Evolutionary conservation across 2,113 vertebrate genomes (phyloP), one percentile per base, ranked within the genome.

Genomic region (Gopherus evgoodei): DNA sequence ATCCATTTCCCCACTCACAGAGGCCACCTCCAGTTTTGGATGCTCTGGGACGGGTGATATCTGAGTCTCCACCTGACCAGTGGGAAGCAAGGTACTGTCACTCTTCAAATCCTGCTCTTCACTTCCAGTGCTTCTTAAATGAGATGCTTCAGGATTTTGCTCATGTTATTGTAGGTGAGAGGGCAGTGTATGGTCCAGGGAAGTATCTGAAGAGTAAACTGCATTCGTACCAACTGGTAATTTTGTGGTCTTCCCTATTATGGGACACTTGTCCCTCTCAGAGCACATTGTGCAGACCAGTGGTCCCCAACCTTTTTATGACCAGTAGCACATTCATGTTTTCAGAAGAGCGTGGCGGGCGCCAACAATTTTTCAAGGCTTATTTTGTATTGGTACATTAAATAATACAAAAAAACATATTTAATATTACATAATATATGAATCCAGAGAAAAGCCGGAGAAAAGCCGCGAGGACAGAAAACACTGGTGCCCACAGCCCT

Each of bases 11-110:
- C 19, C 87, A 31, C 44, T 90, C 96, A 52, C 97, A 99, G 99
- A 99, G 99, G 94, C 99, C 99, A 1, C 99, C 99, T 17, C 99
- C 99, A 14, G 98, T 99, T 93, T 97, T 99, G 97, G 99, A 99
- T 97, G 99, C 99, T 84, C 97, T 99, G 97, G 99, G 99, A 90
- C 98, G 99, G 91, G 99, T 99, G 82, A 99, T 99, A 95, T 99
- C 99, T 69, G 99, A 99, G 97, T 98, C 99, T 80, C 99, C 99
- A 0, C 99, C 99, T 85, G 99, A 99, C 98, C 99, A 99, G 83
- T 99, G 99, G 99, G 99, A 99, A 98, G 99, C 99, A 97, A 99
- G 99, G 99, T 99, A 98, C 19, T 76, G 65, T 52, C 29, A 4
- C 81, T 65, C 29, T 81, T 76, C 85, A 54, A 56, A 47, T 7